Base-by-base conservation (phyloP, 2,113 vertebrate species). In the Takifugu flavidus region DNA sequence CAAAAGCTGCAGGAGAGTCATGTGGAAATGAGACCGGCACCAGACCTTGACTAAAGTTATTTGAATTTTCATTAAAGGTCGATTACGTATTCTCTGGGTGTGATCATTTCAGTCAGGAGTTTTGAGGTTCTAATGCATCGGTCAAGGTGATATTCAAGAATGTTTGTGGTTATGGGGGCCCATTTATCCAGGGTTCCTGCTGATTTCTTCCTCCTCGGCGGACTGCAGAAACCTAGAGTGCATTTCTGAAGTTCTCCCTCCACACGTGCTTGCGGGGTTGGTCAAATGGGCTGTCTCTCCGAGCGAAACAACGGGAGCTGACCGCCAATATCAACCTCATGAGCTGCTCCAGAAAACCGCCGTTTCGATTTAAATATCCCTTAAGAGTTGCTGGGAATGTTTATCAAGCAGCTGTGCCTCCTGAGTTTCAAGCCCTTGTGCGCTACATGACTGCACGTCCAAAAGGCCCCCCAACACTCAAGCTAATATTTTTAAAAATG, bases 71-170 rank as follows among this genome's bases (percentile, higher is more conserved):
- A 60, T 77, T 46, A 70, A 20, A 42, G 50, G 34, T 50, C 47
- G 58, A n/a, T 14, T 47, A n/a, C 53, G 58, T 25, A 53, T 67
- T 50, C 39, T 34, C 26, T 49, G 29, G 25, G 27, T 58, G 25
- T 47, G 14, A 55, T 66, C 29, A 59, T 63, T 55, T 64, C 20
- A 27, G 14, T 25, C 74, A 65, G 6, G 49, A 13, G 63, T 34
- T 62, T 63, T 67, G 15, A 59, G 67, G 59, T 54, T 43, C 67
- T 4, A 14, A 27, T 52, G n/a, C 10, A 28, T 5, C 31, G 34
- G 34, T 58, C 69, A 80, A 74, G 72, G 76, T 74, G 72, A 75
- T 76, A 6, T 72, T 65, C 59, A 77, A 15, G 74, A 58, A 79
- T 52, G 60, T 77, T 77, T 64, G 49, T 56, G 39, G 55, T 69